Conservation (phyloP, 2,888 invertebrate genomes). For the Watsonalla binaria region DNA sequence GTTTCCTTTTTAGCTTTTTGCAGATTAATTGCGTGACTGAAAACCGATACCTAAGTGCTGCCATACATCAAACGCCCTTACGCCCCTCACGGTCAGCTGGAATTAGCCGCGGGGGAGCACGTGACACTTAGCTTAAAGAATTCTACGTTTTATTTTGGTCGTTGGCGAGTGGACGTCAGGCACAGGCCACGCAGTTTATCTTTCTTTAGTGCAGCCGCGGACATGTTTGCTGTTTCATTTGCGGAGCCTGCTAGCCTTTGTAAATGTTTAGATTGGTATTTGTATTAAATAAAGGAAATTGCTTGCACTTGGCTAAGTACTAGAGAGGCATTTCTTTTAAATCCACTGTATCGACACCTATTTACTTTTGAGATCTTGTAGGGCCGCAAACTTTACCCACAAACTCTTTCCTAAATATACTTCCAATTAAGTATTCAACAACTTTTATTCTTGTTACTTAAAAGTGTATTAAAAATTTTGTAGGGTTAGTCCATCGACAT, state of each 20-base stretch:
- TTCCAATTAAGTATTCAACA: too few species aligned
- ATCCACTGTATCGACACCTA: too few species aligned
- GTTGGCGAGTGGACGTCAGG: constrained; percentile 67
- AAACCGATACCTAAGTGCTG: constrained; percentile 51
- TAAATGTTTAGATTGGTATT: constrained; percentile 24
- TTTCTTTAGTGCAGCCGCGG: constrained; percentile 60
- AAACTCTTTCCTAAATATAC: too few species aligned
- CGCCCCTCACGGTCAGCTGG: constrained; percentile 59
- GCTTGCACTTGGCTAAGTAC: neutral
- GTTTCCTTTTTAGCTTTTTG: too few species aligned
- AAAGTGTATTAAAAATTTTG: too few species aligned
- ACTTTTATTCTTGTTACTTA: too few species aligned
- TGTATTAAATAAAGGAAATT: constrained; percentile 6
- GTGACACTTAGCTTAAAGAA: constrained; percentile 70
- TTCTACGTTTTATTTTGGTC: constrained; percentile 41
- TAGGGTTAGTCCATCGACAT: too few species aligned
- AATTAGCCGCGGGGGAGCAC: constrained; percentile 73
- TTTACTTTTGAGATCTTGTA: too few species aligned
- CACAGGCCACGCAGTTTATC: constrained; percentile 70
- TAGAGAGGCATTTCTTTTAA: neutral
- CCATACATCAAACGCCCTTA: constrained; percentile 65
- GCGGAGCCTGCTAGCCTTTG: constrained; percentile 17
- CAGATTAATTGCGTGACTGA: constrained; percentile 11
- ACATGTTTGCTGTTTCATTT: constrained; percentile 69
- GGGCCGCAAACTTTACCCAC: too few species aligned